Base-by-base conservation (phyloP, 2,797 vertebrate genomes). In the Myoxocephalus aenaeus region DNA sequence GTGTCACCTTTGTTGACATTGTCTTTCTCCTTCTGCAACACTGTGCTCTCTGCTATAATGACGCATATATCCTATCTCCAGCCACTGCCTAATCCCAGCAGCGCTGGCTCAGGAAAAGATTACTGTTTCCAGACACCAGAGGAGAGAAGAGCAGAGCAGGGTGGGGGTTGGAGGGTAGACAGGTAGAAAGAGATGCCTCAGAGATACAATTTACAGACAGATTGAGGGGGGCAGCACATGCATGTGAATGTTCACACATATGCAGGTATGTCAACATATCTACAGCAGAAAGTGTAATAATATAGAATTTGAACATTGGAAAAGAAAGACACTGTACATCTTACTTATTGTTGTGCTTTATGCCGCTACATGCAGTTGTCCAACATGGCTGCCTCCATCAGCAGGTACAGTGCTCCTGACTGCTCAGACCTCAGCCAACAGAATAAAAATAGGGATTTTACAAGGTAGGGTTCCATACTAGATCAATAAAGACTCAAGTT, bases 1-100 rank as follows among this genome's bases (percentile, higher is more conserved):
- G n/a, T 90, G 88, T 94, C 92, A 93, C 94, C 92, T 93, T 94
- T 93, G 89, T 93, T 94, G 92, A 94, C 93, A 92, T 93, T 95
- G 92, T 93, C 89, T 91, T 84, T 87, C 87, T 82, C 79, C 80
- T 79, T 86, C 80, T 85, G 86, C 88, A 84, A 72, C 63, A 80
- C 85, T 78, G 75, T 86, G 84, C 82, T 84, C 89, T 92, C 86
- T 36, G 81, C 92, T 94, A 95, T 94, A 95, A 95, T 94, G 94
- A 94, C 88, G 88, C 90, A 94, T 93, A 92, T 87, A 94, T 94
- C 93, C 92, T 91, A 90, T 93, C 94, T 94, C 89, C 93, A 94
- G 91, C 87, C 75, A 56, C 89, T 92, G 88, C 92, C 90, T 95
- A 95, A 96, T 95, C 93, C 94, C 91, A 92, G 90, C 89, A 91